Base-by-base conservation (phyloP, 1,140 invertebrate species). In the Brachionus rubens region DNA sequence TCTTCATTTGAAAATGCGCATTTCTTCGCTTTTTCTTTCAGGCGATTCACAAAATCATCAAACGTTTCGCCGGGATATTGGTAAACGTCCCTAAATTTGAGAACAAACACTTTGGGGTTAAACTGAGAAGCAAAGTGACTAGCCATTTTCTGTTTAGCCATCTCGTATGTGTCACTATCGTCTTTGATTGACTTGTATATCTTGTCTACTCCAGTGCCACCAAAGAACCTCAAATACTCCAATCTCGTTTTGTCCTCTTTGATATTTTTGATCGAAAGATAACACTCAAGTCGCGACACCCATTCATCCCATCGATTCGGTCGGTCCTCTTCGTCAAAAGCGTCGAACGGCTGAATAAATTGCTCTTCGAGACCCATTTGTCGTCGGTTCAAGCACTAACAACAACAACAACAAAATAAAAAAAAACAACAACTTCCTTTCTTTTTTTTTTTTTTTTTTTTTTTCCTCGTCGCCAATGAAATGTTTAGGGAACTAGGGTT, bases 391-490 rank as follows among this genome's bases (percentile, higher is more conserved):
- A n/a, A n/a, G n/a, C n/a, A n/a, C n/a, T n/a, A n/a, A n/a, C n/a
- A n/a, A n/a, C n/a, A n/a, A n/a, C n/a, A n/a, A n/a, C n/a, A n/a
- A n/a, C n/a, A n/a, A n/a, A n/a, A n/a, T n/a, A n/a, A n/a, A n/a
- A n/a, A n/a, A n/a, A n/a, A n/a, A n/a, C n/a, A n/a, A n/a, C n/a
- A n/a, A n/a, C n/a, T n/a, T n/a, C n/a, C n/a, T n/a, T n/a, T n/a
- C n/a, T n/a, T n/a, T n/a, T n/a, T n/a, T n/a, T n/a, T n/a, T n/a
- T n/a, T n/a, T n/a, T n/a, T n/a, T n/a, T 50, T 50, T 12, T 50
- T 50, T 16, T 50, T 50, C 47, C 47, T 50, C 47, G 47, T 50
- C 47, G 47, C 47, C 19, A 50, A 50, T 50, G 47, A n/a, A 50
- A 50, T 50, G 47, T 21, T 50, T 21, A 46, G 14, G 2, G 19